phyloP scores from a whole-genome alignment of 92 coral and sea anemone species.

The Epizoanthus scotinus region DNA sequence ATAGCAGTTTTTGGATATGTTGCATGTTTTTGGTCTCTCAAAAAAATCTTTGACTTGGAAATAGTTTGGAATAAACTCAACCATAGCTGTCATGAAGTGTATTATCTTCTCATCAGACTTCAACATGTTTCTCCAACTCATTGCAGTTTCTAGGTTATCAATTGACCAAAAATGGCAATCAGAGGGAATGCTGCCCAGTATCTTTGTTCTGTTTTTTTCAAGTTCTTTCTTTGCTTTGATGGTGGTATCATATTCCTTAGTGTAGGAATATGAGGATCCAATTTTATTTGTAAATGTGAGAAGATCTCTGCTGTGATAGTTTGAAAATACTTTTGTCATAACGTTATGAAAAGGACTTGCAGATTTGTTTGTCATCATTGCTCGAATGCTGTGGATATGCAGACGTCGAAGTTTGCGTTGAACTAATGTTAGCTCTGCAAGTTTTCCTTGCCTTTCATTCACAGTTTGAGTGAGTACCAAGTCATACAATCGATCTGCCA shows the following conservation, averaged over 20 bases:
- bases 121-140: slow-evolving; percentile 4
- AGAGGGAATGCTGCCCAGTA: not conserved
- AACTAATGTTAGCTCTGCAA: not conserved
- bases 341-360: slow-evolving; percentile 2
- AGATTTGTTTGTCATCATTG: not conserved
- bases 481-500: not conserved
- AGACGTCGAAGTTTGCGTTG: not conserved
- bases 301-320: not conserved
- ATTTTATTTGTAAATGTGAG: not conserved
- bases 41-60: not conserved
- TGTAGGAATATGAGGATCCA: not conserved
- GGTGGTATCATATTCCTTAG: not conserved
- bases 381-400: not conserved
- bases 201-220: not conserved
- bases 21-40: not conserved
- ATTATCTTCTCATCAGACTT: not conserved
- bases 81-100: slow-evolving; percentile 7
- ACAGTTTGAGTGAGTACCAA: not conserved
- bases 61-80: not conserved
- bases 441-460: not conserved
- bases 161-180: not conserved
- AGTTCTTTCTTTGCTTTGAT: not conserved
- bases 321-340: not conserved
- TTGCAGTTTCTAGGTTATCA: not conserved
- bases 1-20: not conserved